Evolutionary conservation across 2,888 invertebrate species (phyloP), one percentile per base, ranked within the genome.

Genomic region (Drosophila pegasa): DNA sequence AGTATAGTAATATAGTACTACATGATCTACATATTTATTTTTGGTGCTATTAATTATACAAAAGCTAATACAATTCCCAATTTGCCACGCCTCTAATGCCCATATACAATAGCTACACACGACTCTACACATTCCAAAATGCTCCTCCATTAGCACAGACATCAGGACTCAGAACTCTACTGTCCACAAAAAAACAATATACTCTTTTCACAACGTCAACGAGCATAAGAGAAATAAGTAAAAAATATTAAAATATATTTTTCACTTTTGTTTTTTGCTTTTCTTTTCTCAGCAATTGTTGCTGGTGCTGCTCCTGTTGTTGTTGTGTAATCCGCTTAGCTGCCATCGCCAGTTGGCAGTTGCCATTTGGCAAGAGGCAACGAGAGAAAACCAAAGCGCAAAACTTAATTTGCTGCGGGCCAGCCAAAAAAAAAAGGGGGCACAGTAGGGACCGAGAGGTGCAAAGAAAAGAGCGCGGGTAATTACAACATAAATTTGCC

Each of bases 401-500:
- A 82, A 88, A 86, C 88, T 85, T 85, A 80, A 87, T 88, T 85
- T 85, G 63, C 82, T 81, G 33, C 25, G 57, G 40, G 52, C 52
- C 37, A 38, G 38, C 52, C 33, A 51, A 35, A 33, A 22, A 20
- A 27, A 27, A 14, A 27, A 10, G 16, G 3, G 16, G 16, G 27
- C n/a, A n/a, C n/a, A n/a, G 25, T 14, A 18, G 16, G 29, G 18
- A 20, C 14, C 16, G 7, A 5, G 2, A 18, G 10, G 25, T 22
- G 51, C 16, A 16, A 52, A 14, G 33, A 16, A 33, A 10, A 18
- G 25, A 12, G 9, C 20, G 9, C 20, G 38, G 55, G 56, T 87
- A 82, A 82, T 82, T 82, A 82, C 82, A 78, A 72, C 82, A 82
- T 82, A 85, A 85, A 87, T 87, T 82, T 72, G 55, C 70, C 85